Conservation (phyloP, 2,888 invertebrate species). For the Melanostoma mellinum region DNA sequence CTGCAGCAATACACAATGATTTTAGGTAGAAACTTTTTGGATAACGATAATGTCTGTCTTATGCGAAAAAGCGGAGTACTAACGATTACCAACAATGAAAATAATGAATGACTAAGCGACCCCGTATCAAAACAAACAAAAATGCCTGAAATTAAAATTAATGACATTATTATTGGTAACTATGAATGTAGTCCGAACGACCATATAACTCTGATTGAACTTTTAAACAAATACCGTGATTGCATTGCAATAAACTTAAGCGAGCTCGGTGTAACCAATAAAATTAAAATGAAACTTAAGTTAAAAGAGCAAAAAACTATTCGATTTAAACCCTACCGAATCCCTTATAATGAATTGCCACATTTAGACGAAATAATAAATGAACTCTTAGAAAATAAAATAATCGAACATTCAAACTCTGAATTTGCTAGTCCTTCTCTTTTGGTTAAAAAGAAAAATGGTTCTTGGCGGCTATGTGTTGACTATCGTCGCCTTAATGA, state of each 20-base stretch:
- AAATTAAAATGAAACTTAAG: slow-evolving; percentile 2
- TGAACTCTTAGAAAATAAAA: slow-evolving; percentile 6
- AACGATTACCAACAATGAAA: too few relatives aligned
- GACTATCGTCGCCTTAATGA: slow-evolving; percentile 17
- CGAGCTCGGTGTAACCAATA: neutral
- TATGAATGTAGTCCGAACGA: too few relatives aligned
- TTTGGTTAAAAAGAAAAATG: neutral
- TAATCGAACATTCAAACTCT: slow-evolving; percentile 22
- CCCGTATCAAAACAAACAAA: neutral
- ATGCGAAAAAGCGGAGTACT: neutral
- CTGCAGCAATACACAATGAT: neutral
- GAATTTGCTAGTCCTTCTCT: neutral
- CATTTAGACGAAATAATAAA: too few relatives aligned
- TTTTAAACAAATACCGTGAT: slow-evolving; percentile 11
- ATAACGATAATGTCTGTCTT: neutral
- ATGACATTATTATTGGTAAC: too few relatives aligned
- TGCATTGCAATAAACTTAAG: slow-evolving; percentile 10
- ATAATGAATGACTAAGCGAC: neutral
- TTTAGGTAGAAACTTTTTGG: slow-evolving; percentile 9
- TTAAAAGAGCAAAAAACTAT: neutral
- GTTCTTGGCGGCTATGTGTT: neutral
- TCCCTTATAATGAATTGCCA: too few relatives aligned
- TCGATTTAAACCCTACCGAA: too few relatives aligned
- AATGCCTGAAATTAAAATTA: too few relatives aligned
- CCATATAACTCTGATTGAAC: neutral